Evolutionary conservation across 1,140 invertebrate species (phyloP).

Genomic region (Drosophila tropicalis): DNA sequence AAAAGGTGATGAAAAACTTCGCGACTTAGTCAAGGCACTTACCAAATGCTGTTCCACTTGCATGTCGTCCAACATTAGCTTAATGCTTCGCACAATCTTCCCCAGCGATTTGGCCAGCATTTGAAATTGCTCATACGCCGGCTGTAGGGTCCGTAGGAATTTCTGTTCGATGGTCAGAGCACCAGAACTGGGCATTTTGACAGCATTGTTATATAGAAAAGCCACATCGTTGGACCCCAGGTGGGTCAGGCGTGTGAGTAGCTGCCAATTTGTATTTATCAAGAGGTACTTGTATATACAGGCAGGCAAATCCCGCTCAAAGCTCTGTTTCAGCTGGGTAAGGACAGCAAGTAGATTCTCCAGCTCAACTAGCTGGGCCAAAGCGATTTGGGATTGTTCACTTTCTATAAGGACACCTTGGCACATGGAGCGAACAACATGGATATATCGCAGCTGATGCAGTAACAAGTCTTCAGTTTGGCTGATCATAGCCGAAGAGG

Average conservation of each 20-base stretch:
- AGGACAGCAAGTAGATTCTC: constrained; percentile 36
- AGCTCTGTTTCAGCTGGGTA: constrained; percentile 38
- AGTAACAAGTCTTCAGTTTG: constrained; percentile 40
- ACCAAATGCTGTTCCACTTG: constrained; percentile 55
- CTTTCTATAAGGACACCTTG: constrained; percentile 19
- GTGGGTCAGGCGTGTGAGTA: constrained; percentile 33
- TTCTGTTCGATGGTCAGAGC: constrained; percentile 15
- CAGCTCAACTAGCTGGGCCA: constrained; percentile 32
- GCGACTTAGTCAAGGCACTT: neutral
- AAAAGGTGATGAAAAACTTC: neutral
- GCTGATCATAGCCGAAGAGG: constrained; percentile 31
- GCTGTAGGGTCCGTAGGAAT: constrained; percentile 44
- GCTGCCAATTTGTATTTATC: constrained; percentile 41
- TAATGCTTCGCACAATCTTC: constrained; percentile 27
- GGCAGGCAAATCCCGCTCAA: constrained; percentile 50
- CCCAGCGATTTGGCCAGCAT: constrained; percentile 21
- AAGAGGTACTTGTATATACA: constrained; percentile 49
- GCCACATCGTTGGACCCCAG: constrained; percentile 21
- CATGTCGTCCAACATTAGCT: constrained; percentile 49
- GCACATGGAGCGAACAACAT: constrained; percentile 61
- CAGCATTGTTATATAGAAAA: constrained; percentile 11
- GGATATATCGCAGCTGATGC: constrained; percentile 63
- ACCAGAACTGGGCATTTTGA: neutral
- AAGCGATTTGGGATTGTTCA: constrained; percentile 30
- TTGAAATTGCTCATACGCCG: constrained; percentile 47